phyloP scores from a whole-genome alignment of 2,797 vertebrate species.

The Phrynocephalus vlangalii region DNA sequence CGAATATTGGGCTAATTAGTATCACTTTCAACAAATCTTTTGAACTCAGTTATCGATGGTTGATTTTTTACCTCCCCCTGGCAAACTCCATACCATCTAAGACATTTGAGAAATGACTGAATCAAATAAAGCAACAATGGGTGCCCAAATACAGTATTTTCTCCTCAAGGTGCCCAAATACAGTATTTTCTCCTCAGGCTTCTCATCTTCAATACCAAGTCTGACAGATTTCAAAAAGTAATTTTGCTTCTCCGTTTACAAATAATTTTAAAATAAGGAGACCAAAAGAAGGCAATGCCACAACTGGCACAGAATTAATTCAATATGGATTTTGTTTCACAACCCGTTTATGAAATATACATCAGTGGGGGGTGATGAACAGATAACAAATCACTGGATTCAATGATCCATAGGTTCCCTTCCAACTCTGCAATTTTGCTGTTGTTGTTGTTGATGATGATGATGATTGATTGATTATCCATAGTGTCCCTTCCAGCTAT shows the following conservation, averaged over 20 bases:
- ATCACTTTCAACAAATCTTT: neutral
- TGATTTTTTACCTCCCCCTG: neutral
- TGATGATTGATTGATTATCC: too few relatives aligned
- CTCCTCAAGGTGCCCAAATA: neutral
- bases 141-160: neutral
- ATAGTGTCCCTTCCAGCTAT: too few relatives aligned
- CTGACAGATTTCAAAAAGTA: neutral
- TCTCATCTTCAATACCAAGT: neutral
- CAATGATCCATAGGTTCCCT: too few relatives aligned
- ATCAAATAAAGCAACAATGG: neutral
- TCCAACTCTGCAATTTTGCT: too few relatives aligned
- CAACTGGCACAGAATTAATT: neutral
- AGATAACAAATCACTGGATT: neutral
- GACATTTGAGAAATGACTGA: neutral
- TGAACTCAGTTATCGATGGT: neutral
- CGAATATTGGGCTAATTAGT: neutral
- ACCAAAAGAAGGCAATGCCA: neutral
- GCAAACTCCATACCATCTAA: neutral
- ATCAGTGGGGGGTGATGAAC: neutral
- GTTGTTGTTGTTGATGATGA: too few relatives aligned
- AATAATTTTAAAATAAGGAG: neutral
- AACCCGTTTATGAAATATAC: neutral
- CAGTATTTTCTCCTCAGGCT: neutral
- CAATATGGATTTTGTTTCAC: neutral
- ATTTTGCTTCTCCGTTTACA: neutral